Conservation (phyloP, 2,113 vertebrate species). For the Dipodomys stephensi region DNA sequence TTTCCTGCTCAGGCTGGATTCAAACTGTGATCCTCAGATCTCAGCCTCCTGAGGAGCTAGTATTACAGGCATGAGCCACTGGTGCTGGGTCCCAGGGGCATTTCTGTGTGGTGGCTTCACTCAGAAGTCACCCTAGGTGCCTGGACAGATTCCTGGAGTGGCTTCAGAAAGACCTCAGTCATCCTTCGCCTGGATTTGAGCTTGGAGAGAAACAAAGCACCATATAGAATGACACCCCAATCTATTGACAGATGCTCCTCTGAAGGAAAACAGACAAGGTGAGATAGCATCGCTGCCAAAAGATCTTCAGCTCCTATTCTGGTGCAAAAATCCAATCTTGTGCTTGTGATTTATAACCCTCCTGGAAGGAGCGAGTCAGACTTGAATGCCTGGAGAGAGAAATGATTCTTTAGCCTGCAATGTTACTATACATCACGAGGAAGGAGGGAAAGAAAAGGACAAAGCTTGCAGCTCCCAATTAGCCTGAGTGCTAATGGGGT, state of each 20-base stretch:
- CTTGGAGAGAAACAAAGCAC: neutral
- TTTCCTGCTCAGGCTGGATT: too few relatives aligned
- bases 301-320: neutral
- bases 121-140: neutral
- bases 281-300: slow-evolving; percentile 53
- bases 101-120: neutral
- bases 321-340: slow-evolving; percentile 30
- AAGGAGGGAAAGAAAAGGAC: neutral
- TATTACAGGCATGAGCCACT: too few relatives aligned
- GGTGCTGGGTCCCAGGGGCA: neutral
- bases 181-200: neutral
- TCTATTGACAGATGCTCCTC: slow-evolving; percentile 46
- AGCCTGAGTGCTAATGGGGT: too few relatives aligned
- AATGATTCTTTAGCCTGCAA: neutral
- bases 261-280: slow-evolving; percentile 11
- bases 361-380: neutral
- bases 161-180: neutral
- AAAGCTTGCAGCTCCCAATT: neutral
- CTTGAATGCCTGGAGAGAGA: neutral
- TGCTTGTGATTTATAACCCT: slow-evolving; percentile 50
- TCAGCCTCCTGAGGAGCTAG: too few relatives aligned
- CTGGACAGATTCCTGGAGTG: neutral
- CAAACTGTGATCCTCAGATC: too few relatives aligned
- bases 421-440: neutral
- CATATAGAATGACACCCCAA: neutral